Percentiles rank a stretch among this genome's conserved stretches.
These are phyloP conservation scores for Oryzias melastigma DNA, from an alignment of 2,113 vertebrate species.

Conservation along the genomic window DNA sequence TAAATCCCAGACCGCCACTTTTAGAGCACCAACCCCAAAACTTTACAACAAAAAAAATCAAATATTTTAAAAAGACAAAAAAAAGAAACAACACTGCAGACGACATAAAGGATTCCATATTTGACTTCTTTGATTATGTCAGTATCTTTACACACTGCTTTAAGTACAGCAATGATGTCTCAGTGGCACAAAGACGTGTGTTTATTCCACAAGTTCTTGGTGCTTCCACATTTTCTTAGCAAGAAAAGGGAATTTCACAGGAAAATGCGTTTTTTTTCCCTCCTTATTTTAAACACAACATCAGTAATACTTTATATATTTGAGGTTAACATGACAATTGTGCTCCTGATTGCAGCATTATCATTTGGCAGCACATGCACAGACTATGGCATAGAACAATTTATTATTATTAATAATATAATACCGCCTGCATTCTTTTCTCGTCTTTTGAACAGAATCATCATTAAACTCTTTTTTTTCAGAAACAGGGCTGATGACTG, in stretches of 20 bases:
- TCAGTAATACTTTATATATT: conserved; percentile 63
- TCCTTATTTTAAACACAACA: conserved; percentile 52
- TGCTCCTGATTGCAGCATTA: conserved; percentile 75
- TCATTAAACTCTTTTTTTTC: conserved; percentile 26
- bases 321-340: conserved; percentile 67
- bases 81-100: conserved; percentile 73
- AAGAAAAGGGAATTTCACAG: conserved; percentile 40
- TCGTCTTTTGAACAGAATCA: conserved; percentile 24
- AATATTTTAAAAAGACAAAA: too few species aligned
- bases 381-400: conserved; percentile 61
- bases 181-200: conserved; percentile 68
- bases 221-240: conserved; percentile 38
- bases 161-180: conserved; percentile 77
- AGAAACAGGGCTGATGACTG: conserved; percentile 20
- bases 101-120: conserved; percentile 79
- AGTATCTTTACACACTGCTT: conserved; percentile 84
- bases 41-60: too few species aligned
- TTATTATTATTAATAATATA: not conserved
- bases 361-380: conserved; percentile 76
- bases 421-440: conserved; percentile 23
- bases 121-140: conserved; percentile 81
- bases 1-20: too few species aligned
- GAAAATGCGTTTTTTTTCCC: conserved; percentile 27
- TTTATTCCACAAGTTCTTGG: conserved; percentile 23
- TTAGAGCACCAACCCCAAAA: too few species aligned